Evolutionary conservation across 2,797 vertebrate species (phyloP), one percentile per base, ranked within the genome.

Genomic region (Macropodus opercularis): DNA sequence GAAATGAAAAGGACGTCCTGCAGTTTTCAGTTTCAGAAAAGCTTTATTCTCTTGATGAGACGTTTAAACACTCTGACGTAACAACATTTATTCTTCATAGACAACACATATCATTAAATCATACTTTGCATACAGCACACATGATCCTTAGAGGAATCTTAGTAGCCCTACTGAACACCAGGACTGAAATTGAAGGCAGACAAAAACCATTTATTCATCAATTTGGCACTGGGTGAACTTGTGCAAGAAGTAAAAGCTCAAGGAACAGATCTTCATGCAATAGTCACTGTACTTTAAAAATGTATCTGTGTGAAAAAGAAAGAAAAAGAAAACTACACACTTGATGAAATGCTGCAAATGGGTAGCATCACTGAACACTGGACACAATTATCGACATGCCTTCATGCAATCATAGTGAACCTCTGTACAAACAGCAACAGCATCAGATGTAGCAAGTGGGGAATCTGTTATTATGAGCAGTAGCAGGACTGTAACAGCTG

Each of bases 11-110:
- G n/a, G n/a, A n/a, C n/a, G n/a, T 40, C 5, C 7, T 27, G 3
- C 10, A 8, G 1, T 44, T 44, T 32, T 43, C 7, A 19, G 3
- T 15, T 54, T 29, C 17, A 23, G 31, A 17, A 36, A 8, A 35
- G 48, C 34, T 53, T 26, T 4, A 29, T 43, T 51, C 23, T 3
- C 5, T 32, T 13, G 61, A 8, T 21, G 12, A 17, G 7, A 31
- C 24, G 17, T 23, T 43, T 29, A 22, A 46, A 72, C 68, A 3
- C 10, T 54, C 21, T 35, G 56, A 19, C 43, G 8, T 62, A 29
- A 71, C 57, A 56, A 62, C 44, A 44, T 87, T 83, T 86, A 79
- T 79, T 87, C 53, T 69, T 74, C 21, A 59, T 26, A 7, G 49
- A 81, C 72, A n/a, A 85, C 76, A 84, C 41, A 66, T 57, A 12